Percentiles rank a stretch among this genome's conserved stretches.
These are phyloP conservation scores for Urocynchramus pylzowi DNA, from an alignment of 2,113 vertebrate genomes.

Conservation along the genomic window DNA sequence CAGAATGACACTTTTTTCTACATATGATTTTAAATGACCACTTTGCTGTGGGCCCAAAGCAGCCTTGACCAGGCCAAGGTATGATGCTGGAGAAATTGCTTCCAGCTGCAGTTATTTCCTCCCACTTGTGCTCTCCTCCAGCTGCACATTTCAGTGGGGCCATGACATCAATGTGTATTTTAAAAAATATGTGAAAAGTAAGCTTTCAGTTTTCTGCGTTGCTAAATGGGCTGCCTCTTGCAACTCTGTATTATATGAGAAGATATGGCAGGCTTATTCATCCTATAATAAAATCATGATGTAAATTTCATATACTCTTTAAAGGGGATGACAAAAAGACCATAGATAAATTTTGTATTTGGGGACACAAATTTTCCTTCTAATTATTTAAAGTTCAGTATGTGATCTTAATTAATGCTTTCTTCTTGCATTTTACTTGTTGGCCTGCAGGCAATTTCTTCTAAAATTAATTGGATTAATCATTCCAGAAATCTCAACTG, in stretches of 20 bases:
- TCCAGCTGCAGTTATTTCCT: not conserved
- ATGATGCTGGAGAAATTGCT: not conserved
- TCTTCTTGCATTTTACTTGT: not conserved
- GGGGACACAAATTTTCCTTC: not conserved
- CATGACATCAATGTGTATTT: not conserved
- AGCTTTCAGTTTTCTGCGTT: rapidly evolving
- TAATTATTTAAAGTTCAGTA: not conserved
- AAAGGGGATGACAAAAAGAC: not conserved
- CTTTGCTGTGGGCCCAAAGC: not conserved
- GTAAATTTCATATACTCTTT: not conserved
- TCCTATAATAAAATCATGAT: not conserved
- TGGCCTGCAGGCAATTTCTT: not conserved
- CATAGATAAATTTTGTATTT: not conserved
- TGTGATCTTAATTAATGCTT: not conserved
- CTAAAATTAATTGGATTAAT: not conserved
- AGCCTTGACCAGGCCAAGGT: not conserved
- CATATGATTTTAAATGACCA: not conserved
- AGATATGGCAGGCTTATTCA: not conserved
- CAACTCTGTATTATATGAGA: not conserved
- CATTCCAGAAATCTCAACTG: not conserved
- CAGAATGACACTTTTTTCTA: not conserved
- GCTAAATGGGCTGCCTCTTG: not conserved
- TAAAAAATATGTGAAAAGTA: not conserved
- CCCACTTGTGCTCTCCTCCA: not conserved
- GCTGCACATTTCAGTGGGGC: not conserved